These are phyloP conservation scores for Philopotamus ludificatus DNA, from an alignment of 1,140 invertebrate genomes.

Conservation along the genomic window DNA sequence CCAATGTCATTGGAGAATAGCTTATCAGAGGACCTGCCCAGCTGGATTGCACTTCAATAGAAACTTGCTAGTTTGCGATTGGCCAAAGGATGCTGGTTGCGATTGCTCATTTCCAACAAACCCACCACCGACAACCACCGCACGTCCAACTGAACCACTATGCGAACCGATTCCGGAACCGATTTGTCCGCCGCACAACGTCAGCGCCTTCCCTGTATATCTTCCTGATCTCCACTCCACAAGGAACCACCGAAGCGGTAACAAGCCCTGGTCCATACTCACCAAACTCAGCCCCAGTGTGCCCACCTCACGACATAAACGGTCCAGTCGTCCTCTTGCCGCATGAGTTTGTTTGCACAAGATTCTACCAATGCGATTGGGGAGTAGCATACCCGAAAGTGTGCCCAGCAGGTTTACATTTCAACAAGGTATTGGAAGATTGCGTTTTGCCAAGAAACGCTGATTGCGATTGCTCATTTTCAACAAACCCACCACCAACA, in stretches of 20 bases:
- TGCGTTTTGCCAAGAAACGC: constrained; percentile 59
- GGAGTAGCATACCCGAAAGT: constrained; percentile 49
- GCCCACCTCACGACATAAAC: too few species aligned
- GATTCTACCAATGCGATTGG: constrained; percentile 59
- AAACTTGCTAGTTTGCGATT: constrained; percentile 56
- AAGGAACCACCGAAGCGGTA: too few species aligned
- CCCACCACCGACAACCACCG: too few species aligned
- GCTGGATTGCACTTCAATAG: constrained; percentile 57
- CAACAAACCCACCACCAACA: too few species aligned
- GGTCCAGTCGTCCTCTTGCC: too few species aligned
- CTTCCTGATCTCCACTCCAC: constrained; percentile 52
- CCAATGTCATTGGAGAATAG: constrained; percentile 54
- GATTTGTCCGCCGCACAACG: neutral
- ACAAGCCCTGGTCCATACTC: too few species aligned
- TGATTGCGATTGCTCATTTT: constrained; percentile 49
- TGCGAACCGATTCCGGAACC: neutral
- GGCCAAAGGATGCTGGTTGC: constrained; percentile 53
- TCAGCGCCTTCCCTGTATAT: neutral
- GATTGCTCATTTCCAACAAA: too few species aligned
- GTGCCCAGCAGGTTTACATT: constrained; percentile 57
- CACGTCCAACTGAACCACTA: too few species aligned
- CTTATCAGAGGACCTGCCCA: constrained; percentile 54
- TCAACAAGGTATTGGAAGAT: constrained; percentile 53
- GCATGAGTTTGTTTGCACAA: constrained; percentile 57
- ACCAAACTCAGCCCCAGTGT: too few species aligned